Base-by-base conservation (phyloP, 2,888 invertebrate species). In the Lithophane socia region DNA sequence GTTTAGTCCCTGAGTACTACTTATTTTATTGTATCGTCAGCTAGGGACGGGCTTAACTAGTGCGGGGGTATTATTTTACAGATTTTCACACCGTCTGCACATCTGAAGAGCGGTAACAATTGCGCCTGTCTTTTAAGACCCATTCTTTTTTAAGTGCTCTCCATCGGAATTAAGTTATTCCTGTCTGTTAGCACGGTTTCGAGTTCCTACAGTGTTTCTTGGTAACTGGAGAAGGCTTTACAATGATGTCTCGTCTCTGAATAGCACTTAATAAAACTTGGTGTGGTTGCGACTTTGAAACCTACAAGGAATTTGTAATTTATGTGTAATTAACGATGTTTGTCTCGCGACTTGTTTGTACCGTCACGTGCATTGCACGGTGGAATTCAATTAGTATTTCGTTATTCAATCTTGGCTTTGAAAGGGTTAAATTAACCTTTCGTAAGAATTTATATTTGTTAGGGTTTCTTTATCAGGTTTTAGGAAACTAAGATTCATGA, bases 1-100 rank as follows among this genome's bases (percentile, higher is more conserved):
- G 93, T 94, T 93, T 92, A 94, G 91, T 93, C 92, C 90, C 90
- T 87, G 90, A 92, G 91, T 88, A 88, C 86, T 90, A 92, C 93
- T 94, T 94, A 95, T 95, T 95, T 94, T 94, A 95, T 95, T 95
- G 93, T 94, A 94, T 94, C 92, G 93, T 94, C 94, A 95, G 93
- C 93, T 91, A 91, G 91, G 87, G 91, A 91, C 90, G 82, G 90
- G 92, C 92, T 94, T 92, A 92, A 92, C 92, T 90, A 91, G 92
- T 91, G 87, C 91, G 85, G 86, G 90, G 91, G 93, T 94, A 94
- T 95, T 94, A 94, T 95, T 94, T 94, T 91, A 94, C 93, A 94
- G 94, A 95, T 94, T 95, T 94, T 92, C 92, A 92, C 92, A 90
- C 91, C 86, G 93, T 94, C 94, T 94, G 94, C 94, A 93, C 92